Base-by-base conservation (phyloP, 2,113 vertebrate species). In the Dicaeum eximium region DNA sequence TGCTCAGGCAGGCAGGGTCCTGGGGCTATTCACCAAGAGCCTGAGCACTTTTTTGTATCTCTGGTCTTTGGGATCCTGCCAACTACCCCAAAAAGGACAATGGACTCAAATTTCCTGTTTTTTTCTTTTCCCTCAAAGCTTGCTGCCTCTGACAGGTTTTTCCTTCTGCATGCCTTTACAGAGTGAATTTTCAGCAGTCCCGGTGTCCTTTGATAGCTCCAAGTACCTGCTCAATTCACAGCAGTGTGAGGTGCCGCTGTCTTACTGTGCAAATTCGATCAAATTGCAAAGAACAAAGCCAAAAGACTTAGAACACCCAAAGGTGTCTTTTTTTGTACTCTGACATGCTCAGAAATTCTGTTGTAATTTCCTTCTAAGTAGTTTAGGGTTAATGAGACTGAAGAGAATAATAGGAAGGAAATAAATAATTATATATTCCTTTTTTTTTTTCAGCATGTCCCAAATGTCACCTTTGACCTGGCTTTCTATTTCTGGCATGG, bases 401-500 rank as follows among this genome's bases (percentile, higher is more conserved):
- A 81, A 86, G 60, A 96, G 90, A 96, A 94, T 78, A 62, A 90
- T 84, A 96, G 93, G 88, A 95, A 93, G 93, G 92, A 95, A 96
- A 97, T 40, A 95, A 96, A 95, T 92, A 95, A 95, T 95, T 95
- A 84, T 65, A 92, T 88, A 90, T 77, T 94, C 45, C 89, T 31
- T 80, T 23, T 66, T 83, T 33, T 66, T 90, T 57, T 51, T 80
- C 73, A 93, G 42, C 84, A 60, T 96, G 95, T 96, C 96, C 95
- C 93, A 95, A 97, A 95, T 72, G 77, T 96, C 92, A 97, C 95
- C 95, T 95, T 90, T 97, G 96, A 96, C 95, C 95, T 88, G 83
- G 50, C 93, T 94, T 96, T 97, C 95, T 97, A 97, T 97, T 97
- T 96, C 88, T 97, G 92, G 93, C 92, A 72, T 93, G 95, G 82